Conservation (phyloP, 2,113 vertebrate species). For the Cariama cristata region DNA sequence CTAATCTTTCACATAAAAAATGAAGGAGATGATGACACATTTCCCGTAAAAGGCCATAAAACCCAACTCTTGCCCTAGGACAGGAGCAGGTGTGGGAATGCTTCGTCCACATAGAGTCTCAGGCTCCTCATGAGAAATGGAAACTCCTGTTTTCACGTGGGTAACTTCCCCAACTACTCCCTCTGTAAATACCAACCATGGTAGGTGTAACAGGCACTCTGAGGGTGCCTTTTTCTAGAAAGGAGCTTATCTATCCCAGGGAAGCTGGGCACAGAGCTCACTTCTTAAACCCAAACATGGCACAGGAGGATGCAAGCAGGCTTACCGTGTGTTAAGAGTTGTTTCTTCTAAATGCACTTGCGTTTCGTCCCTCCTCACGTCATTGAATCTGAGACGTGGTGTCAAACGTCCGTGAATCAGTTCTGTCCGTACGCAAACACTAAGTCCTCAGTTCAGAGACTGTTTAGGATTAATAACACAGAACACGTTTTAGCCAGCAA, state of each 20-base stretch:
- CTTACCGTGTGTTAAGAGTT: constrained; percentile 7
- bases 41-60: neutral
- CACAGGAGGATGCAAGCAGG: neutral
- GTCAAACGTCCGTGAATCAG: too few relatives aligned
- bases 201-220: neutral
- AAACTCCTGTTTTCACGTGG: neutral
- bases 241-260: constrained; percentile 74
- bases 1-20: neutral
- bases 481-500: neutral
- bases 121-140: neutral
- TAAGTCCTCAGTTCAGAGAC: neutral
- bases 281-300: neutral
- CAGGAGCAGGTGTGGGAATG: neutral
- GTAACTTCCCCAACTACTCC: neutral
- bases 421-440: neutral
- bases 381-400: rapidly evolving
- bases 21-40: neutral
- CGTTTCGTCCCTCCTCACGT: neutral
- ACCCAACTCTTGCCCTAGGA: neutral
- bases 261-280: constrained; percentile 50
- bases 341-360: neutral
- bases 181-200: neutral
- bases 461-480: neutral
- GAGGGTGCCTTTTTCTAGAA: constrained; percentile 59
- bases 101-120: neutral